Evolutionary conservation across 2,888 invertebrate species (phyloP).

Genomic region (Megaustenia siamemsis): DNA sequence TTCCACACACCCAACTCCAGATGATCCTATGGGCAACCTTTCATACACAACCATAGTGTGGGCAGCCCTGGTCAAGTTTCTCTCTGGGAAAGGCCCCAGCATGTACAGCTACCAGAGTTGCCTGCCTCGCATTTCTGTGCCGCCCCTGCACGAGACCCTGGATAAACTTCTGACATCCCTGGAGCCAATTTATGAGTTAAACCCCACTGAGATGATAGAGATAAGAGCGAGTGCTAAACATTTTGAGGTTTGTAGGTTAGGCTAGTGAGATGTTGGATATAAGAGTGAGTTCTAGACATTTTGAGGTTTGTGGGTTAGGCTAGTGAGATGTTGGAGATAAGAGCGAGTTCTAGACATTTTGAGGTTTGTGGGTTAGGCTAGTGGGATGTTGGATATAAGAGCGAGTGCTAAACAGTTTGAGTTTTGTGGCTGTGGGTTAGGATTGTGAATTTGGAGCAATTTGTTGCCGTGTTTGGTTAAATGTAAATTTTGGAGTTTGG

Average conservation of each 20-base stretch:
- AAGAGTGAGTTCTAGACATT: slow-evolving; percentile 77
- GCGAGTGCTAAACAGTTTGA: slow-evolving; percentile 79
- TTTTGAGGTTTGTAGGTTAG: slow-evolving; percentile 69
- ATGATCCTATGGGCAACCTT: slow-evolving; percentile 80
- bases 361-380: slow-evolving; percentile 48
- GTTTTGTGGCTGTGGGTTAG: neutral
- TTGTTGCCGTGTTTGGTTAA: too few relatives aligned
- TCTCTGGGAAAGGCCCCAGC: slow-evolving; percentile 73
- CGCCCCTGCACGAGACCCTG: slow-evolving; percentile 72
- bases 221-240: slow-evolving; percentile 78
- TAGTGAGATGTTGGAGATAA: slow-evolving; percentile 69
- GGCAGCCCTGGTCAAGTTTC: slow-evolving; percentile 73
- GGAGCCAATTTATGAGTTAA: slow-evolving; percentile 79
- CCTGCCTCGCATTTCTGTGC: slow-evolving; percentile 75
- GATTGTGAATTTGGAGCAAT: too few relatives aligned
- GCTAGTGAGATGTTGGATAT: slow-evolving; percentile 67
- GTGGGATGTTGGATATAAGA: slow-evolving; percentile 71
- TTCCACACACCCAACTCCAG: slow-evolving; percentile 65
- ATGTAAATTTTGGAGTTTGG: too few relatives aligned
- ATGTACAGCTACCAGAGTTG: slow-evolving; percentile 76
- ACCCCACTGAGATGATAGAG: slow-evolving; percentile 75
- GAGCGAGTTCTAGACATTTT: slow-evolving; percentile 79
- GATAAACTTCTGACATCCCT: slow-evolving; percentile 79
- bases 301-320: slow-evolving; percentile 63
- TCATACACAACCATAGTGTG: slow-evolving; percentile 79